Evolutionary conservation across 2,797 vertebrate genomes (phyloP), one percentile per base, ranked within the genome.

Genomic region (Sebastes steindachneri): DNA sequence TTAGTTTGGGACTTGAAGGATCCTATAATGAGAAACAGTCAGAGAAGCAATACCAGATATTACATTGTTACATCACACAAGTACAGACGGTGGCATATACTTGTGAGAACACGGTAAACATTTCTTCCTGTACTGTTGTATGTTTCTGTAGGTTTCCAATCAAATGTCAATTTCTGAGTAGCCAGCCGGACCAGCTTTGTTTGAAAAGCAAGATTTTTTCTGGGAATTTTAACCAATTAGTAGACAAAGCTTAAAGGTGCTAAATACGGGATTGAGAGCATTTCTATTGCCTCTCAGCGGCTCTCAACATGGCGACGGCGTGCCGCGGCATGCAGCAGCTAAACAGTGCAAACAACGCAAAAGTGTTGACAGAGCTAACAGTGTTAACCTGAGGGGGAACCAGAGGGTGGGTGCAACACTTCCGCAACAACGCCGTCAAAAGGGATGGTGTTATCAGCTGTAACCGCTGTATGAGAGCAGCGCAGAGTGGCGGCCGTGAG

Each of bases 331-430:
- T 37, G 35, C 35, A 37, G 35, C 35, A 37, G 35, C 11, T 37
- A 37, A 37, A 37, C 35, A 37, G 35, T 37, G 35, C 35, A 37
- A 37, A 37, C 35, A 37, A 37, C 0, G 35, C 35, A 37, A 37
- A 37, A 37, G 35, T 37, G 35, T 12, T 37, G 1, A 37, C 35
- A 37, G 35, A 37, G 35, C 35, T 37, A 37, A 37, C 35, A 37
- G 14, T 41, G 37, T 41, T 41, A 3, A 41, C 37, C 37, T 41
- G 37, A 41, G 11, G 37, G 33, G 37, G 37, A 41, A 41, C 14
- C 0, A 7, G 12, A 41, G 37, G 37, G 0, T 41, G 37, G 37
- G 37, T 41, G 0, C 33, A 1, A 35, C 33, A 0, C 0, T 35
- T 35, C 10, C 10, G 0, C 2, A 0, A 35, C 33, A 35, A 35